Evolutionary conservation across 2,797 vertebrate species (phyloP).

Genomic region (Channallabes apus): DNA sequence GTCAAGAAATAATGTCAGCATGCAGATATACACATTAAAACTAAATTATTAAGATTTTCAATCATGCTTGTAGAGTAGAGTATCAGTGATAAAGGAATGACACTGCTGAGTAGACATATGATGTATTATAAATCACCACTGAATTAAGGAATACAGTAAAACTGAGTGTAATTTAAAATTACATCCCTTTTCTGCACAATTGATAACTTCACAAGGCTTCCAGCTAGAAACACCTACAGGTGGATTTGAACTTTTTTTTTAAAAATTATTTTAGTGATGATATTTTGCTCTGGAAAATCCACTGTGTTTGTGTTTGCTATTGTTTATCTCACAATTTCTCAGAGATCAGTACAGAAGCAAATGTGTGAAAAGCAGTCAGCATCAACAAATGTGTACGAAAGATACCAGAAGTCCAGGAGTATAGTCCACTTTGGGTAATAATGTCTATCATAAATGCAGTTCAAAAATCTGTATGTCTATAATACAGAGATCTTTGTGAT

Average conservation of each 20-base stretch:
- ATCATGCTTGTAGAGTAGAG: neutral
- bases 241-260: neutral
- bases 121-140: neutral
- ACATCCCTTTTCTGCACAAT: neutral
- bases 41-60: neutral
- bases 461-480: too few relatives aligned
- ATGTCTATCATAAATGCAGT: neutral
- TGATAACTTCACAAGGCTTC: neutral
- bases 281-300: neutral
- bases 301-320: neutral
- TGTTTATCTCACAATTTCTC: neutral
- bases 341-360: neutral
- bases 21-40: constrained; percentile 33
- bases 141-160: neutral
- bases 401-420: neutral
- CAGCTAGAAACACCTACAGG: neutral
- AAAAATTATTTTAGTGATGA: neutral
- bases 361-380: neutral
- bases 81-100: neutral
- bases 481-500: neutral
- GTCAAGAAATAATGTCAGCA: constrained; percentile 30
- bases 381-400: neutral
- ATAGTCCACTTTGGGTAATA: neutral
- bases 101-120: neutral
- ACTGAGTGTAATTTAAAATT: neutral